Conservation (phyloP, 2,888 invertebrate genomes). For the Gonocerus acuteangulatus region DNA sequence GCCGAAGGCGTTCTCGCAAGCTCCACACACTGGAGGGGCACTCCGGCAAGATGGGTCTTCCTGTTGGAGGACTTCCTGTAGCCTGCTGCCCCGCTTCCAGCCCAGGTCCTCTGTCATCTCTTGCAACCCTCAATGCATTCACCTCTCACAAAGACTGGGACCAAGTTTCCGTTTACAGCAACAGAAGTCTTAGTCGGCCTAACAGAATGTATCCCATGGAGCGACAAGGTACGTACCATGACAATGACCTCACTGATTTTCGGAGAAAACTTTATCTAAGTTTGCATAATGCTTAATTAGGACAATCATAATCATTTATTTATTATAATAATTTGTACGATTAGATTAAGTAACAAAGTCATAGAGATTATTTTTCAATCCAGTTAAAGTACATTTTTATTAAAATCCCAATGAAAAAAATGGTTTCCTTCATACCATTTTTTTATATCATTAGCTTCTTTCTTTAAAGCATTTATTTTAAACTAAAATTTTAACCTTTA, state of each 20-base stretch:
- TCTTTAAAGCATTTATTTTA: too few relatives aligned
- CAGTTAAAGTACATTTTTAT: too few relatives aligned
- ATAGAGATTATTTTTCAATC: too few relatives aligned
- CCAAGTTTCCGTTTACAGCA: slow-evolving; percentile 83
- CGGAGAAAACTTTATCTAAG: slow-evolving; percentile 33
- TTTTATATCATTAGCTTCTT: too few relatives aligned
- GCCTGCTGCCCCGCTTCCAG: slow-evolving; percentile 77
- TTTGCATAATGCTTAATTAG: slow-evolving; percentile 30
- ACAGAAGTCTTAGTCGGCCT: slow-evolving; percentile 80
- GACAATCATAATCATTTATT: background rate
- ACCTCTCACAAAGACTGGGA: slow-evolving; percentile 83
- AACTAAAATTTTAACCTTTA: too few relatives aligned
- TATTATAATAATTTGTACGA: too few relatives aligned
- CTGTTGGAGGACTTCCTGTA: slow-evolving; percentile 56
- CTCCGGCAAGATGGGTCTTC: slow-evolving; percentile 32
- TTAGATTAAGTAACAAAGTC: too few relatives aligned
- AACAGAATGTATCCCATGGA: slow-evolving; percentile 68
- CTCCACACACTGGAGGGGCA: slow-evolving; percentile 54
- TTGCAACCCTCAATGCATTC: slow-evolving; percentile 76
- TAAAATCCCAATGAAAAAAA: too few relatives aligned
- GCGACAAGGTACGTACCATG: slow-evolving; percentile 44
- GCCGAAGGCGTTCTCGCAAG: slow-evolving; percentile 67
- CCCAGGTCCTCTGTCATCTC: slow-evolving; percentile 72
- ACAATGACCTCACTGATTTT: slow-evolving; percentile 33
- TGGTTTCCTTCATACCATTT: too few relatives aligned